Evolutionary conservation across 2,888 invertebrate genomes (phyloP), one percentile per base, ranked within the genome.

Genomic region (Eupithecia abbreviata): DNA sequence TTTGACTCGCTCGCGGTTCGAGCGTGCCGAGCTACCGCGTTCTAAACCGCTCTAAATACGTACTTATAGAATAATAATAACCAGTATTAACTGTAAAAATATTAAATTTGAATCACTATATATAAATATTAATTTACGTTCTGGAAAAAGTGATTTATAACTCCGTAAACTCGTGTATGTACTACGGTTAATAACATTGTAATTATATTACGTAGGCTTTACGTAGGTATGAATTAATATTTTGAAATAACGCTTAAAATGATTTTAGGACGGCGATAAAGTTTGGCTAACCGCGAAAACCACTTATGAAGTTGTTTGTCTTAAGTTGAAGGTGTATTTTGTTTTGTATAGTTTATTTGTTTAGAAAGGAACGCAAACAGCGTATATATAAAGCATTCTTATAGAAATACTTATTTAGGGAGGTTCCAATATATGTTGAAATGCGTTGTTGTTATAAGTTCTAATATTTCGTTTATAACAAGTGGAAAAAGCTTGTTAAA

Each of bases 1-100:
- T 88, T 86, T 82, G 89, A 86, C 86, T 85, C 87, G 88, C 90
- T 83, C 81, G 78, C 87, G 82, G 88, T 82, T 85, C 88, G 91
- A 88, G 85, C 91, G 92, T 89, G 80, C 78, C 83, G 82, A 81
- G 83, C 73, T 79, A 82, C 81, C 84, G 84, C 86, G 82, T 41
- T 15, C 41, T 30, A 67, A 68, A 58, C 49, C 68, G 67, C 74
- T 62, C 77, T 75, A 41, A 65, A 72, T 73, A 72, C 80, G 79
- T 78, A 77, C 15, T 5, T 42, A 5, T 13, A 15, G 1, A 42
- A 15, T 3, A 66, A 15, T 3, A 41, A 3, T 30, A 62, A 10
- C 9, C 15, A 2, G 10, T 30, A 62, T 62, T 10, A 62, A 9
- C 18, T 18, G 30, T 12, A 18, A 30, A 18, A 18, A 58, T 58